Evolutionary conservation across 2,888 invertebrate genomes (phyloP), one percentile per base, ranked within the genome.

Genomic region (Heliconius hortense): DNA sequence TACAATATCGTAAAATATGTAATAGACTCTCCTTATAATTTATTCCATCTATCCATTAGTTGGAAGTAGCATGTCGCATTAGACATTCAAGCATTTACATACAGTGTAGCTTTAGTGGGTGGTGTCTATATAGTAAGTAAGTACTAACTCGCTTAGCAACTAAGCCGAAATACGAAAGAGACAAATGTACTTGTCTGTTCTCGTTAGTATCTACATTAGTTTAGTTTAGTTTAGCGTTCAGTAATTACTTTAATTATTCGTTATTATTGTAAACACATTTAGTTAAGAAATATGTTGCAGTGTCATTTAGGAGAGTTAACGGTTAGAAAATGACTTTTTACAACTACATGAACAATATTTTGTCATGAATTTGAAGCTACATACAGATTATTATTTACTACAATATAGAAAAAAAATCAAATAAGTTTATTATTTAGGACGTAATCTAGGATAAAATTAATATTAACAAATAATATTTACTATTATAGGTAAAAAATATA

Each of bases 1-100:
- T 92, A 92, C 92, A 92, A 74, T 84, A 80, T 82, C 80, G 82
- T 84, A 86, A 86, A 85, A 86, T 82, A 81, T 80, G 70, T 83
- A 85, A 86, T 89, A 89, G 82, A 88, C 86, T 87, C 85, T 76
- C 78, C 82, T 80, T 80, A 80, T 78, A 79, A 81, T 75, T 74
- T 71, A 79, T 77, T 78, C 53, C 28, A 69, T 56, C 53, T 56
- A 13, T 69, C 15, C 53, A 5, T 28, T 31, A 69, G 68, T 56
- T 53, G 53, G 31, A 56, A 78, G 68, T 62, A 62, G 68, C 60
- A 4, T 62, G 74, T 74, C 73, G 60, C 43, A 21, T 60, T 68
- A 31, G 48, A n/a, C 26, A 5, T 13, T 56, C 28, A 43, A 73
- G 43, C 67, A n/a, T n/a, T n/a, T n/a, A n/a, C n/a, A n/a, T n/a